A percentile compares a stretch with the other conserved stretches of the same genome.
These are phyloP conservation scores for Falco punctatus DNA, from an alignment of 2,113 vertebrate genomes.

Conservation along the genomic window DNA sequence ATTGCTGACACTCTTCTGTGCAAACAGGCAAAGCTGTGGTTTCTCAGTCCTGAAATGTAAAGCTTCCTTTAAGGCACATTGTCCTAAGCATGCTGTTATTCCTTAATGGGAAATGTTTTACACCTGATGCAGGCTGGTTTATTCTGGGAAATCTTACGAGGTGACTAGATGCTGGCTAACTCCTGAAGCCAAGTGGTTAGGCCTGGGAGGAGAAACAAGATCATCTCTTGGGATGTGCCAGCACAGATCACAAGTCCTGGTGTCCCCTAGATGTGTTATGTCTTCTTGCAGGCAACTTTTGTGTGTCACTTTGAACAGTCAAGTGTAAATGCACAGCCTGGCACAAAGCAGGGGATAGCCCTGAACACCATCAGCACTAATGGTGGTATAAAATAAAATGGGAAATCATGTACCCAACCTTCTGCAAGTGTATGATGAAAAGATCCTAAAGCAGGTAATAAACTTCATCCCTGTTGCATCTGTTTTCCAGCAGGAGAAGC, in stretches of 20 bases:
- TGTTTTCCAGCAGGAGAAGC: background rate
- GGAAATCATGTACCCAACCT: background rate
- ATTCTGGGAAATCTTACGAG: too few species aligned
- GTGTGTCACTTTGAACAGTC: background rate
- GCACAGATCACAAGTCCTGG: background rate
- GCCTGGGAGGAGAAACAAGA: background rate
- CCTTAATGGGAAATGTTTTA: background rate
- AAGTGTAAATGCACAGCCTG: accelerated
- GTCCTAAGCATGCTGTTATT: background rate
- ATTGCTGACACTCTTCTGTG: background rate
- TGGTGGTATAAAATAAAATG: background rate
- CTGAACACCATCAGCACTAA: background rate
- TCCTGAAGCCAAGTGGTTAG: background rate
- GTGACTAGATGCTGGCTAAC: background rate
- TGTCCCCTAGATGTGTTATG: background rate
- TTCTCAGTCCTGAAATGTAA: background rate
- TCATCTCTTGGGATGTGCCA: background rate
- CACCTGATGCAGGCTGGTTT: background rate
- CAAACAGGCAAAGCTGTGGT: background rate
- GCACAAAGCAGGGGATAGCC: background rate
- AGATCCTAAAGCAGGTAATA: background rate
- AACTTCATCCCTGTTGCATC: background rate
- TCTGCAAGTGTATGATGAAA: background rate
- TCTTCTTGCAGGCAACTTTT: background rate
- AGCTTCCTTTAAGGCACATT: background rate